Conservation (phyloP, 2,888 invertebrate species). For the Amphipoea oculea region DNA sequence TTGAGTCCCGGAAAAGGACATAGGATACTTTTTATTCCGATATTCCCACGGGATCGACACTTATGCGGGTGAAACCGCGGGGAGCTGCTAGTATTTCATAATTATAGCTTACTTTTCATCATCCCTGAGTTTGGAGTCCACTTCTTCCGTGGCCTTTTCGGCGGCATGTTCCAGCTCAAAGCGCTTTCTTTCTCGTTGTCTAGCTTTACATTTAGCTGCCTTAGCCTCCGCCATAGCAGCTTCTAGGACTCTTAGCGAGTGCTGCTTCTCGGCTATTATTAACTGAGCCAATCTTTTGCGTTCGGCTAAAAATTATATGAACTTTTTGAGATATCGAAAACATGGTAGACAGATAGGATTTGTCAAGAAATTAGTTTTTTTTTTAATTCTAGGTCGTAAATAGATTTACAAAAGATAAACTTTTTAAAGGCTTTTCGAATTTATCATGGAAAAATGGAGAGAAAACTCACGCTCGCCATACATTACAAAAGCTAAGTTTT, state of each 20-base stretch:
- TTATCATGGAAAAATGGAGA: background rate
- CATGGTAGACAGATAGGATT: background rate
- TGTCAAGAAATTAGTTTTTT: background rate
- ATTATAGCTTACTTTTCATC: constrained; percentile 79
- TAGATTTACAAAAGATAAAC: background rate
- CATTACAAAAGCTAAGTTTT: background rate
- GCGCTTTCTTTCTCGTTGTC: constrained; percentile 77
- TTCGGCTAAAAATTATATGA: constrained; percentile 78
- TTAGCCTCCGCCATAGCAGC: constrained; percentile 88
- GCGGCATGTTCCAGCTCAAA: constrained; percentile 75
- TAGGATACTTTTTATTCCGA: too few species aligned
- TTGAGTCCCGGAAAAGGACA: too few species aligned
- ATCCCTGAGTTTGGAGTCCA: constrained; percentile 82
- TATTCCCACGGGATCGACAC: too few species aligned
- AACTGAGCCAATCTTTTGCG: constrained; percentile 85
- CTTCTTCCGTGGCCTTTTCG: constrained; percentile 81
- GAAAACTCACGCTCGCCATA: background rate
- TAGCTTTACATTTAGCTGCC: constrained; percentile 79
- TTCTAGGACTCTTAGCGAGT: constrained; percentile 84
- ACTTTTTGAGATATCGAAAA: background rate
- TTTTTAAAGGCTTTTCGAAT: background rate
- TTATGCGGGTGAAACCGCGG: too few species aligned
- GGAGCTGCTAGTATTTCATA: background rate
- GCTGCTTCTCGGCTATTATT: constrained; percentile 88
- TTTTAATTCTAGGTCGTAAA: background rate